Evolutionary conservation across 64 coral and sea anemone species (phyloP).

Genomic region (Orbicella faveolata): DNA sequence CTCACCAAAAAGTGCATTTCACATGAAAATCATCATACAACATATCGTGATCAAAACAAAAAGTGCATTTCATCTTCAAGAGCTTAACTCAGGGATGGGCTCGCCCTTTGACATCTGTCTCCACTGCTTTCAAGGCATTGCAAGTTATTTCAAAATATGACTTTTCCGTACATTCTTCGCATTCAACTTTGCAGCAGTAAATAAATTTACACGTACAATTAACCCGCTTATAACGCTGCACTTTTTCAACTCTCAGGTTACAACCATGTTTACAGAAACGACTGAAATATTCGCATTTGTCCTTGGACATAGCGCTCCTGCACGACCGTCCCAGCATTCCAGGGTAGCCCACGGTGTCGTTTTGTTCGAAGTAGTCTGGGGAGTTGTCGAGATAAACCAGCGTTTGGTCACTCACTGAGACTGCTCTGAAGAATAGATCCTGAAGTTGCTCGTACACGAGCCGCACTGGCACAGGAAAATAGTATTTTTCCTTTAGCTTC

Average conservation of each 20-base stretch:
- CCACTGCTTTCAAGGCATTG: too few species aligned
- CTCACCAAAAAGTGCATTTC: too few species aligned
- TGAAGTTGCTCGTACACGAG: too few species aligned
- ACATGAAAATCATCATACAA: too few species aligned
- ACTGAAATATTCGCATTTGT: not conserved
- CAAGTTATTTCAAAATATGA: slow-evolving; percentile 3
- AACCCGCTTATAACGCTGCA: not conserved
- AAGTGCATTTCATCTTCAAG: too few species aligned
- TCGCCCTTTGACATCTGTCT: too few species aligned
- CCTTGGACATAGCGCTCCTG: not conserved
- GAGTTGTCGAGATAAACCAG: slow-evolving; percentile 52
- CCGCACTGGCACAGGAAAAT: too few species aligned
- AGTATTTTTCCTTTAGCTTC: too few species aligned
- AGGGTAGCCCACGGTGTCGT: slow-evolving; percentile 21
- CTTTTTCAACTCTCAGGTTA: not conserved
- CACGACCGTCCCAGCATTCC: slow-evolving; percentile 60
- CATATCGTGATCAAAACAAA: too few species aligned
- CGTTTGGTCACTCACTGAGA: slow-evolving; percentile 24
- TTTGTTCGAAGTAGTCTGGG: slow-evolving; percentile 36
- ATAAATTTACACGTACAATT: slow-evolving; percentile 33
- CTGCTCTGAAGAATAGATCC: too few species aligned
- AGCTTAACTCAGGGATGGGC: too few species aligned
- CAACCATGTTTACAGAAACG: not conserved
- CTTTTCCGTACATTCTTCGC: slow-evolving; percentile 11
- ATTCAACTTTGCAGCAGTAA: not conserved